These are phyloP conservation scores for Leptarthrus brevirostris DNA, from an alignment of 2,888 invertebrate genomes.

Conservation along the genomic window DNA sequence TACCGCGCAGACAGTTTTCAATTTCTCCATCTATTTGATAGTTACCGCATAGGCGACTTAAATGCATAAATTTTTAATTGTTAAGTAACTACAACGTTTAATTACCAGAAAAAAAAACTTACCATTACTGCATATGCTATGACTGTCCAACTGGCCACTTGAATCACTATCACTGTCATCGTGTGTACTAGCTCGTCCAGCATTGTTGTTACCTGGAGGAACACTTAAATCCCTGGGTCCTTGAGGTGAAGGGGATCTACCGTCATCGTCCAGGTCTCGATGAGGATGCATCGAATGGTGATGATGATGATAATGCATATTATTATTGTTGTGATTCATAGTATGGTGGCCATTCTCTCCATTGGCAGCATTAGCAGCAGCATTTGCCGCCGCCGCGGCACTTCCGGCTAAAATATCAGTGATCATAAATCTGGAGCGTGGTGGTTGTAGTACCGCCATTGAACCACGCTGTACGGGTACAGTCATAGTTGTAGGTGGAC, in stretches of 20 bases:
- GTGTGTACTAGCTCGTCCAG: constrained; percentile 59
- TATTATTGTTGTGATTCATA: constrained; percentile 4
- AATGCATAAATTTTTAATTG: too few relatives aligned
- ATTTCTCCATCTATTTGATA: too few relatives aligned
- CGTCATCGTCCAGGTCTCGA: constrained; percentile 57
- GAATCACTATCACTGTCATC: constrained; percentile 68
- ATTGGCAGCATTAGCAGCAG: constrained; percentile 55
- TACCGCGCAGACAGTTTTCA: too few relatives aligned
- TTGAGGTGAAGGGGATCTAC: constrained; percentile 66
- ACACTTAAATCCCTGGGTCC: constrained; percentile 59
- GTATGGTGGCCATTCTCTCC: constrained; percentile 28
- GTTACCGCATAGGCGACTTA: too few relatives aligned
- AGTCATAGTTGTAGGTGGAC: constrained; percentile 64
- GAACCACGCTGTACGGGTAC: constrained; percentile 67
- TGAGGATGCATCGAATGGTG: constrained; percentile 55
- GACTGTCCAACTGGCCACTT: constrained; percentile 63
- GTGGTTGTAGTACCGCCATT: constrained; percentile 74
- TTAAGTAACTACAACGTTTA: too few relatives aligned
- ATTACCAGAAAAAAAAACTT: constrained; percentile 53
- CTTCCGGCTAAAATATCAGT: constrained; percentile 83
- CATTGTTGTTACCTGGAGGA: constrained; percentile 53
- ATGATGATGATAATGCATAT: constrained; percentile 55
- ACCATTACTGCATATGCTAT: constrained; percentile 60
- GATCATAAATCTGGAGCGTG: constrained; percentile 88
- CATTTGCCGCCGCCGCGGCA: constrained; percentile 66